Base-by-base conservation (phyloP, 2,888 invertebrate genomes). In the Aricia artaxerxes region DNA sequence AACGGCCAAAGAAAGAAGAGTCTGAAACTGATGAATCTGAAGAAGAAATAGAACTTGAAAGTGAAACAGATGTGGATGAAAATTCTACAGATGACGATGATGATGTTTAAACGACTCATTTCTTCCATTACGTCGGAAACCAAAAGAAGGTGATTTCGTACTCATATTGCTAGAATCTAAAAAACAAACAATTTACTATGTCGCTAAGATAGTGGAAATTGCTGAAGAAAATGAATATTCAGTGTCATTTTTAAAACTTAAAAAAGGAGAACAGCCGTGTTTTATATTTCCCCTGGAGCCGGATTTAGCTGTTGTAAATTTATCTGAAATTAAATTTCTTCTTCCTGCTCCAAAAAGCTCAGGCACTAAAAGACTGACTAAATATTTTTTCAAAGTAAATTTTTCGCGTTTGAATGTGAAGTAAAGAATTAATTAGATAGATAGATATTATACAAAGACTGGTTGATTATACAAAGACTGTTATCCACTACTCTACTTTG, bases 261-360 rank as follows among this genome's bases (percentile, higher is more conserved):
- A 73, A 75, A 75, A 40, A 73, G 73, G 40, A 73, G 49, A 75
- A 53, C 75, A 44, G 24, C 75, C 75, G 24, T 53, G 75, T 75
- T 75, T 75, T 75, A 75, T 75, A 53, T 75, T 75, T 75, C 75
- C 73, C 24, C 49, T 75, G 44, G 75, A 75, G 53, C 75, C 44
- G 7, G 44, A 44, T 44, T 75, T 75, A 75, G 75, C 53, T 49
- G 75, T 53, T 75, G 75, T 75, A 13, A 75, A 75, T 53, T 75
- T 75, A 53, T 40, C 75, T 75, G 75, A 75, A 49, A 53, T 75
- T 75, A 75, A 75, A 75, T 75, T 75, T 53, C 9, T 75, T 75
- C 75, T 49, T 75, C 44, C 49, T n/a, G 13, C 49, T 75, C 75
- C 75, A 53, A 75, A 53, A 75, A 75, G 53, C 75, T 49, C 75